Percentiles rank a stretch among this genome's conserved stretches.
These are phyloP conservation scores for Bufo bufo DNA, from an alignment of 2,113 vertebrate species.

Conservation along the genomic window DNA sequence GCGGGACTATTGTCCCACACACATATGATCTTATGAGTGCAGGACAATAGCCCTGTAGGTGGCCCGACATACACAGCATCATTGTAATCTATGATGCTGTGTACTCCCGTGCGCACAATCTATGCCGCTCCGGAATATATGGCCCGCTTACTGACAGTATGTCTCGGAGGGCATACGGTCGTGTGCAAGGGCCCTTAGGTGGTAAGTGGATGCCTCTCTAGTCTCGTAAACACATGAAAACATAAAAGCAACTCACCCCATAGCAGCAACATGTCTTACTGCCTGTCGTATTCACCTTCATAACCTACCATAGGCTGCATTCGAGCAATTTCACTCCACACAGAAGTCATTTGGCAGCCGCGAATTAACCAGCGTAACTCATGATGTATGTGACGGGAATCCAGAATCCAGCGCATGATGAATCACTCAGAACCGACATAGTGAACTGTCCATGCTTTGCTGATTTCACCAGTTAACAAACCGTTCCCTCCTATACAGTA, in stretches of 20 bases:
- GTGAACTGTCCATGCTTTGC: neutral
- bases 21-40: too few relatives aligned
- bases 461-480: slow-evolving; percentile 23
- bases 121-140: too few relatives aligned
- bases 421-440: neutral
- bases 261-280: neutral
- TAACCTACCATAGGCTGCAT: neutral
- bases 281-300: neutral
- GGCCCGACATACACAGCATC: too few relatives aligned
- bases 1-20: too few relatives aligned
- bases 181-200: too few relatives aligned
- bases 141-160: too few relatives aligned
- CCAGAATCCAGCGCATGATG: neutral
- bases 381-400: neutral
- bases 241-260: neutral
- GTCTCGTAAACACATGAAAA: neutral
- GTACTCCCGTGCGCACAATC: too few relatives aligned
- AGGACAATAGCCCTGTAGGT: too few relatives aligned
- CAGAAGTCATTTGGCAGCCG: neutral
- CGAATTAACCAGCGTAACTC: neutral
- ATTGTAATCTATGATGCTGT: too few relatives aligned
- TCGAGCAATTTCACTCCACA: neutral
- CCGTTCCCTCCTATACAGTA: neutral
- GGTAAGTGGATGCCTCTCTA: too few relatives aligned
- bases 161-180: too few relatives aligned